Percentiles rank a stretch among this genome's conserved stretches.
Conservation (phyloP, 2,888 invertebrate species). For the Tiphia femorata region DNA sequence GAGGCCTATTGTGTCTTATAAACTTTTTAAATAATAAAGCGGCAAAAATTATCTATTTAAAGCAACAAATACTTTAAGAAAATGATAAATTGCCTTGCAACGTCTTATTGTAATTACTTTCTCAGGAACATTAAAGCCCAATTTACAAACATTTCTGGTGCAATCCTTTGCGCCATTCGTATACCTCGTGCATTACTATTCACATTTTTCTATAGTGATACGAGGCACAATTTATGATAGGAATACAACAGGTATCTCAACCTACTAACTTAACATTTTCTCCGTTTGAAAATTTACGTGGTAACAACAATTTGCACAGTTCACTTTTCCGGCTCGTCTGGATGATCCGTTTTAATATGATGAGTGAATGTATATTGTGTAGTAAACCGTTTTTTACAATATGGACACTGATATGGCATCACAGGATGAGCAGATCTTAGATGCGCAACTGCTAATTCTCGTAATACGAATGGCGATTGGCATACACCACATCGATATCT, state of each 20-base stretch:
- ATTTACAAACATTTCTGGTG: constrained; percentile 27
- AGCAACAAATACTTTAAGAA: no score
- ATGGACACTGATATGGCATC: constrained; percentile 62
- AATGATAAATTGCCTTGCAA: not conserved
- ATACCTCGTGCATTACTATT: constrained; percentile 12
- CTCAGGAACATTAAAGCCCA: constrained; percentile 38
- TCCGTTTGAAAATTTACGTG: constrained; percentile 24
- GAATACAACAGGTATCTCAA: constrained; percentile 6
- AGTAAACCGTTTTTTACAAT: constrained; percentile 60
- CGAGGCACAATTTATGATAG: constrained; percentile 34
- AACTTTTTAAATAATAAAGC: no score
- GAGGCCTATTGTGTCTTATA: no score
- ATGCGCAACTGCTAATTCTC: constrained; percentile 61
- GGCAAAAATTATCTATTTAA: no score
- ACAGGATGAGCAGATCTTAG: constrained; percentile 60
- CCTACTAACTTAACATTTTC: not conserved
- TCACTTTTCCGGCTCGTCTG: constrained; percentile 58
- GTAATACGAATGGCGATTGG: constrained; percentile 58
- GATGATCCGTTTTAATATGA: constrained; percentile 60
- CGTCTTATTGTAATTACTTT: not conserved
- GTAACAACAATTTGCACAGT: constrained; percentile 9
- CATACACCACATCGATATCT: constrained; percentile 62
- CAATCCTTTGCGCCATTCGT: constrained; percentile 8
- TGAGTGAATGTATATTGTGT: constrained; percentile 59
- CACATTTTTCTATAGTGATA: constrained; percentile 15